These are phyloP conservation scores for Ivindomyrus marchei DNA, from an alignment of 2,113 vertebrate genomes.

Conservation along the genomic window DNA sequence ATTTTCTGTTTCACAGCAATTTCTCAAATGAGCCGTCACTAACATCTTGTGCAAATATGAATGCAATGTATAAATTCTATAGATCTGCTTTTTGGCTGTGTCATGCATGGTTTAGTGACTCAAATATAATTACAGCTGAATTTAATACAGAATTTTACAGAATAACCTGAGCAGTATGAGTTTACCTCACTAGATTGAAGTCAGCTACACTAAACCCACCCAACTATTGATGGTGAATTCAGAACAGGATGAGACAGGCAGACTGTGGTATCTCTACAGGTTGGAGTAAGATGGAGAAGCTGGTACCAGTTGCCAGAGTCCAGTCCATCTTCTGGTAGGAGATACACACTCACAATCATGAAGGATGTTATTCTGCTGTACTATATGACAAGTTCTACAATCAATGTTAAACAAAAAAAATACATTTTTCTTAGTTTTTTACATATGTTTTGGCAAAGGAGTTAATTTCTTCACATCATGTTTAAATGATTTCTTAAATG, in stretches of 20 bases:
- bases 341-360: neutral
- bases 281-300: conserved; percentile 66
- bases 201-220: neutral
- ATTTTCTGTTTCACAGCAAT: neutral
- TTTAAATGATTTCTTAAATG: neutral
- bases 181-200: neutral
- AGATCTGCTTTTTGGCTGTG: neutral
- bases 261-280: conserved; percentile 74
- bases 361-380: neutral
- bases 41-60: neutral
- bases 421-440: neutral
- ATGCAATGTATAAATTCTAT: neutral
- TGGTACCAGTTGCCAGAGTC: conserved; percentile 87
- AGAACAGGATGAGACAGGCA: conserved; percentile 37
- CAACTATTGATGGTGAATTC: neutral
- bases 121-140: neutral
- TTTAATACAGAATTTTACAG: neutral
- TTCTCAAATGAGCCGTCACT: neutral
- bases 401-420: neutral
- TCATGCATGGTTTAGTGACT: neutral
- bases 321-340: conserved; percentile 55
- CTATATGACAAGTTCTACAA: neutral
- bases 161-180: neutral
- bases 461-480: neutral
- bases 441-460: neutral